Evolutionary conservation across 2,113 vertebrate genomes (phyloP).

Genomic region (Cervus canadensis): DNA sequence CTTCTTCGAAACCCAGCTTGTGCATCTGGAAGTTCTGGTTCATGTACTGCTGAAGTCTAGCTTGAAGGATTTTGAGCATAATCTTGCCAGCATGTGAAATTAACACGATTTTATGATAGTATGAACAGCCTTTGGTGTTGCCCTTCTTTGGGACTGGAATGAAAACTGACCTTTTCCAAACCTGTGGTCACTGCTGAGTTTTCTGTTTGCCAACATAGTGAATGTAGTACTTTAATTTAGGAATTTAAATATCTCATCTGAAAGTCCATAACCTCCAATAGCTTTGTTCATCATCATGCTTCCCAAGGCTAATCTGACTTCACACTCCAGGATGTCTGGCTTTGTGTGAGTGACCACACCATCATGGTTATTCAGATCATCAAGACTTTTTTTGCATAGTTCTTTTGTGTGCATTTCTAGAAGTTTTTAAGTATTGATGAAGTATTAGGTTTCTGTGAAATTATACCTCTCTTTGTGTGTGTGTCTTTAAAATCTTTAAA

Average conservation of each 20-base stretch:
- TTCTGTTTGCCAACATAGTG: background rate
- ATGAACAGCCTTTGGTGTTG: background rate
- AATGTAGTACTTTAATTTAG: background rate
- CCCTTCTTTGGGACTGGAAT: background rate
- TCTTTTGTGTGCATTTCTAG: background rate
- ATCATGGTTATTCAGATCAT: background rate
- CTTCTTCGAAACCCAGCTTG: background rate
- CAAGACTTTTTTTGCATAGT: background rate
- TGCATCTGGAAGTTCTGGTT: background rate
- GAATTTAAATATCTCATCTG: background rate
- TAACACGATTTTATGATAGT: background rate
- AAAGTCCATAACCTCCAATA: background rate
- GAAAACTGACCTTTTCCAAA: background rate
- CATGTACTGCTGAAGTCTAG: background rate
- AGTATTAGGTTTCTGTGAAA: background rate
- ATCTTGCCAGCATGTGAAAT: background rate
- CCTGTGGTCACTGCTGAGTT: background rate
- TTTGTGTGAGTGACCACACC: background rate
- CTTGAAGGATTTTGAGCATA: background rate
- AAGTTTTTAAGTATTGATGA: background rate
- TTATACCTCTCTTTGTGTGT: background rate
- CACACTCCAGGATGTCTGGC: background rate
- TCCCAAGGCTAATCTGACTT: background rate
- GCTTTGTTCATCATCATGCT: background rate
- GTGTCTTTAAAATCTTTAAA: background rate